Evolutionary conservation across 2,113 vertebrate species (phyloP), one percentile per base, ranked within the genome.

Genomic region (Mionectes macconnelli): DNA sequence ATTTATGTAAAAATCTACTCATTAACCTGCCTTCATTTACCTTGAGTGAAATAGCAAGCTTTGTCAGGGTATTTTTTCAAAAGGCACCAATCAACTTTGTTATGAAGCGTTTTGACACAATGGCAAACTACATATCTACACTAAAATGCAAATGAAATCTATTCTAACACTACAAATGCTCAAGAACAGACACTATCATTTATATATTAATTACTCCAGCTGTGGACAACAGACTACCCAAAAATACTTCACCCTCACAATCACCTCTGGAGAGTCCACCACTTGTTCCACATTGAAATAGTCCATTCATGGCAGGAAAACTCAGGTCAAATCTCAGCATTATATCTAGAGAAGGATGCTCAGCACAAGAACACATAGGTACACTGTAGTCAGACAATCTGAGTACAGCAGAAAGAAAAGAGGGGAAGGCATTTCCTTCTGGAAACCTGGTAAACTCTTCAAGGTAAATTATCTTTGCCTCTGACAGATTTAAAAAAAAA

Each of bases 1-100:
- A 98, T 98, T 97, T 97, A 96, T 93, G 96, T 93, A 98, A 98
- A 98, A 95, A 96, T 59, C 47, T 60, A 97, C 96, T 97, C 94
- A 97, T 97, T 98, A 90, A 83, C 17, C 30, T 67, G 82, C 25
- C 56, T 77, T 94, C n/a, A 79, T 81, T 79, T 81, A 84, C 57
- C 25, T 22, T 57, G 17, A 92, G 20, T 73, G 40, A 91, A 96
- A 84, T 6, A 70, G 35, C 12, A 67, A 85, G 22, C 76, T 84
- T 82, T 80, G 21, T 55, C 12, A 49, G 22, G 28, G 68, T 24
- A n/a, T 39, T 72, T 92, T 78, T 96, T 83, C 74, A 86, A 87
- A 94, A 77, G 50, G 55, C 15, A 89, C 4, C 24, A 60, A 67
- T 78, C 83, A 70, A 12, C 63, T 67, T 91, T 9, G 47, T 33